A percentile compares a stretch with the other conserved stretches of the same genome.
phyloP scores from a whole-genome alignment of 2,797 vertebrate species.

The Aselliscus stoliczkanus region DNA sequence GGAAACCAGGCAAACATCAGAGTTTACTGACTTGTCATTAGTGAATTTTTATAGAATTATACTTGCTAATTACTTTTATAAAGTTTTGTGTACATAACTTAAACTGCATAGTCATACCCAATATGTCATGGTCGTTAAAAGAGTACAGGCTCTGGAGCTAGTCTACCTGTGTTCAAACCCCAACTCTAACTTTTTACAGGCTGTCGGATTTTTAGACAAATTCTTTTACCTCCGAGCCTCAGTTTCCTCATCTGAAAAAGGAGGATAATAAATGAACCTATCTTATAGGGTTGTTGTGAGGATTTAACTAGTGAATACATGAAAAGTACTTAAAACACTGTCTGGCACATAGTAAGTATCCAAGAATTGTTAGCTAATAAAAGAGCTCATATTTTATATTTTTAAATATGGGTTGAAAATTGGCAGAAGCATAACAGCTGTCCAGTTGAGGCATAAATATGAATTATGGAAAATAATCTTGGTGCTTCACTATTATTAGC shows the following conservation, averaged over 20 bases:
- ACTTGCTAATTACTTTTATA: slow-evolving; percentile 36
- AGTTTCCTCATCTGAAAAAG: neutral
- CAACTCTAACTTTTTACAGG: neutral
- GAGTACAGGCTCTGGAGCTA: neutral
- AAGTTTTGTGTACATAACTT: slow-evolving; percentile 40
- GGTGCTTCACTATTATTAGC: neutral
- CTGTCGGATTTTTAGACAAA: neutral
- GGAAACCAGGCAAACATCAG: slow-evolving; percentile 44
- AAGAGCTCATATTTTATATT: neutral
- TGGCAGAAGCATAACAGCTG: neutral
- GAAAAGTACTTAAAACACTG: slow-evolving; percentile 10
- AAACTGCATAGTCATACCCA: neutral
- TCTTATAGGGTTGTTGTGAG: neutral
- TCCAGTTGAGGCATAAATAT: neutral
- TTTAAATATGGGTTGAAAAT: neutral
- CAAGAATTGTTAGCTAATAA: neutral
- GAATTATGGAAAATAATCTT: slow-evolving; percentile 37
- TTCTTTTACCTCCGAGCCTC: slow-evolving; percentile 8
- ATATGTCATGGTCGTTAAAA: neutral
- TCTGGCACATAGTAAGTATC: neutral
- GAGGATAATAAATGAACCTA: neutral
- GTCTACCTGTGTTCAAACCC: slow-evolving; percentile 2
- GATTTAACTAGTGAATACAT: neutral
- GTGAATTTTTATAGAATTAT: slow-evolving; percentile 34
- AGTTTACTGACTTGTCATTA: slow-evolving; percentile 49